Percentiles rank a stretch among this genome's conserved stretches.
Evolutionary conservation across 1,140 invertebrate species (phyloP).

Genomic region (Plectrocnemia conspersa): DNA sequence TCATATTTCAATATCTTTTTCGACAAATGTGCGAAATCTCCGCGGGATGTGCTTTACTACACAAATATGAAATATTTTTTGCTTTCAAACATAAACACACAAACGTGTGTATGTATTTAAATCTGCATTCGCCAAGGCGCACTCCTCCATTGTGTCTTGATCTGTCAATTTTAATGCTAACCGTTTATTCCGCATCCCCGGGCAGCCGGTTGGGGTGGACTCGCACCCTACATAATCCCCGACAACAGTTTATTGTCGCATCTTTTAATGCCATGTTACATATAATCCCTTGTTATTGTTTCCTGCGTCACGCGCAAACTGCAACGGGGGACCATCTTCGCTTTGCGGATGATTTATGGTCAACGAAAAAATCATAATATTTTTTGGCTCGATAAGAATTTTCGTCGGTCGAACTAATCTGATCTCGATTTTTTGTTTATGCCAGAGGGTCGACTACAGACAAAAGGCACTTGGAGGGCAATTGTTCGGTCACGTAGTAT

Average conservation of each 20-base stretch:
- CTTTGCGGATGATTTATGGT: slow-evolving; percentile 14
- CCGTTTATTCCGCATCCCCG: slow-evolving; percentile 19
- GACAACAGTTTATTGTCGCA: slow-evolving; percentile 25
- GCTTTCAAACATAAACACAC: not conserved
- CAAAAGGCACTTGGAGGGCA: slow-evolving; percentile 21
- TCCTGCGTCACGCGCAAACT: slow-evolving; percentile 20
- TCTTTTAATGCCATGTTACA: slow-evolving; percentile 26
- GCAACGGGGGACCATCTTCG: slow-evolving; percentile 1
- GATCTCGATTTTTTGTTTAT: too few species aligned
- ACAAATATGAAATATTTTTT: too few species aligned
- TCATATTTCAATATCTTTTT: too few species aligned
- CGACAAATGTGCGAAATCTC: too few species aligned
- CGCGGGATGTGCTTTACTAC: too few species aligned
- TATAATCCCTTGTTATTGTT: slow-evolving; percentile 26
- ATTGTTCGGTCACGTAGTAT: slow-evolving; percentile 22
- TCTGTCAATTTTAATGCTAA: slow-evolving; percentile 9
- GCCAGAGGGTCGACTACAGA: slow-evolving; percentile 11
- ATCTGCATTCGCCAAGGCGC: slow-evolving; percentile 7
- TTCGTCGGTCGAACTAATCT: too few species aligned
- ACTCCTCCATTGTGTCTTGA: slow-evolving; percentile 7
- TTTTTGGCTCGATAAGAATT: not conserved
- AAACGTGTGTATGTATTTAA: too few species aligned
- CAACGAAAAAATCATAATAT: too few species aligned
- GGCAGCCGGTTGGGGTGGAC: slow-evolving; percentile 2
- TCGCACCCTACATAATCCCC: slow-evolving; percentile 3